Evolutionary conservation across 2,888 invertebrate genomes (phyloP), one percentile per base, ranked within the genome.

Genomic region (Polyploca ridens): DNA sequence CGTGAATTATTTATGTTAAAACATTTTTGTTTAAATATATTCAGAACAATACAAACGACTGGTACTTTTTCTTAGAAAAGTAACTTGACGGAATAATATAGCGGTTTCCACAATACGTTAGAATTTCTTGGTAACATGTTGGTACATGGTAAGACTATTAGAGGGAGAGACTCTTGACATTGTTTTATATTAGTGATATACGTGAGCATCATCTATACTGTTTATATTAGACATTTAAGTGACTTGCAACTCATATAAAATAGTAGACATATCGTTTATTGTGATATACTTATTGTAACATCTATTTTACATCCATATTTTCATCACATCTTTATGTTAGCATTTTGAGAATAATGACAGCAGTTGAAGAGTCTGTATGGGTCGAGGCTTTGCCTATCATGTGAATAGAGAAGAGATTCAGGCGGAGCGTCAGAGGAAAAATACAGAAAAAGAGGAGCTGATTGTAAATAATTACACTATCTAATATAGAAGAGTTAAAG

Each of bases 121-220:
- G 81, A 85, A 84, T 87, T 87, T 86, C 83, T 79, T 69, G 81
- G 79, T 80, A 86, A 82, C 69, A 74, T 46, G 49, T 65, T 59
- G 67, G 78, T 71, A 75, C 73, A 67, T 65, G 68, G 69, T 27
- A 57, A 58, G 35, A n/a, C 59, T 60, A 38, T 60, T 69, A 78
- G 66, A 75, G 78, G 69, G 72, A 63, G 72, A 65, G 65, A 65
- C 64, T 67, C 80, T 81, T 86, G 85, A 87, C 87, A 85, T 85
- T 86, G 83, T 82, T 84, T 86, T 85, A 86, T 87, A 89, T 90
- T 89, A 88, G 87, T 83, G 82, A 78, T 74, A 81, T 85, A 88
- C 89, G 89, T 88, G 87, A 84, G 81, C 62, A 70, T 79, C 86
- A 88, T 90, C 81, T 79, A 81, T 85, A 85, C 80, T 79, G 78